phyloP scores from a whole-genome alignment of 2,797 vertebrate genomes.

The Melanotaenia parkinsoni region DNA sequence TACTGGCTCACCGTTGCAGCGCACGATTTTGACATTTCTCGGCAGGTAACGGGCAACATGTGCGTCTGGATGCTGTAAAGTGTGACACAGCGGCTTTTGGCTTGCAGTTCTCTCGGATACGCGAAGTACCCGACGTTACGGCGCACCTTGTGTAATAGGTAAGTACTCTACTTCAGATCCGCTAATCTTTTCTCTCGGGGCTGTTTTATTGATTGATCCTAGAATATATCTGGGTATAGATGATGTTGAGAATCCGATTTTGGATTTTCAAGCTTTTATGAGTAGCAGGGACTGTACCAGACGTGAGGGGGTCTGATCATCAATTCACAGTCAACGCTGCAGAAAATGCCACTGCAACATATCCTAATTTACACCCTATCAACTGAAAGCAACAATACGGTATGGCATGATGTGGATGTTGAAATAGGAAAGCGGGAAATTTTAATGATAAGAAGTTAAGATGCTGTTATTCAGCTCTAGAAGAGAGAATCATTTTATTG shows the following conservation, averaged over 20 bases:
- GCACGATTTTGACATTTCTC: slow-evolving; percentile 59
- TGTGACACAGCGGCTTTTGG: slow-evolving; percentile 62
- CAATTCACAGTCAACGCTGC: slow-evolving; percentile 36
- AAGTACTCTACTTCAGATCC: slow-evolving; percentile 35
- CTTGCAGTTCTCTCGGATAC: slow-evolving; percentile 66
- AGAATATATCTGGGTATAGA: slow-evolving; percentile 13
- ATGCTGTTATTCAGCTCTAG: background rate
- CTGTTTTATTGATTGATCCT: background rate
- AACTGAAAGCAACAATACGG: slow-evolving; percentile 6
- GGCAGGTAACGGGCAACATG: slow-evolving; percentile 69
- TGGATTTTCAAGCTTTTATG: slow-evolving; percentile 18
- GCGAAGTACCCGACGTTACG: slow-evolving; percentile 69
- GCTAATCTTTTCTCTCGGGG: background rate
- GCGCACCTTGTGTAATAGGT: slow-evolving; percentile 73
- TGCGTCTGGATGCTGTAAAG: slow-evolving; percentile 72
- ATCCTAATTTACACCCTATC: background rate
- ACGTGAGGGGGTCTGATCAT: slow-evolving; percentile 14
- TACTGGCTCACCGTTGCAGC: slow-evolving; percentile 45
- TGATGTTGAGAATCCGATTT: slow-evolving; percentile 18
- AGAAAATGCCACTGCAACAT: slow-evolving; percentile 27
- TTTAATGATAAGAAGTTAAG: slow-evolving; percentile 17
- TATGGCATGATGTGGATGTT: background rate
- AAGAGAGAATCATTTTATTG: background rate
- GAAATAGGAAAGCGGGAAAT: background rate
- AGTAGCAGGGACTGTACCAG: slow-evolving; percentile 13